phyloP scores from a whole-genome alignment of 2,888 invertebrate species.

The Caenorhabditis panamensis region DNA sequence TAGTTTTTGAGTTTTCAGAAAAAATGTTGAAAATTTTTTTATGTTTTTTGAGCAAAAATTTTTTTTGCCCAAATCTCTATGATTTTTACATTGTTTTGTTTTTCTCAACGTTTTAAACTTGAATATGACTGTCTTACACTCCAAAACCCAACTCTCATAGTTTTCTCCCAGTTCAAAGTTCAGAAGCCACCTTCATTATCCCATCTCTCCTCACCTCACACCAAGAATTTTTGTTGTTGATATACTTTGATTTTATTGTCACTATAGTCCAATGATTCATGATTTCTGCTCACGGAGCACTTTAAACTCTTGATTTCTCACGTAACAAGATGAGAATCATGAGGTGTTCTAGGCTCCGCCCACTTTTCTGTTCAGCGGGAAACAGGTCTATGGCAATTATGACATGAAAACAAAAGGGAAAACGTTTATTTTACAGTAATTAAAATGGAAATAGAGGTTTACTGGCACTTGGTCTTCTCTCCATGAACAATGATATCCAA shows the following conservation, averaged over 20 bases:
- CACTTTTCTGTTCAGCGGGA: not conserved
- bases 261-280: not conserved
- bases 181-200: not conserved
- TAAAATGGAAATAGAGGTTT: constrained; percentile 15
- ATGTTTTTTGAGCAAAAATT: too few species aligned
- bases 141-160: too few species aligned
- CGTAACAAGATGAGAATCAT: not conserved
- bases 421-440: not conserved
- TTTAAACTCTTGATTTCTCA: not conserved
- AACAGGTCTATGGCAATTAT: not conserved
- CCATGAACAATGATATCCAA: constrained; percentile 62
- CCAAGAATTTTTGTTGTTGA: not conserved
- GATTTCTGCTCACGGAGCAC: not conserved
- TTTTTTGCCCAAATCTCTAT: too few species aligned
- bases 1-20: too few species aligned
- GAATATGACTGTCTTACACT: too few species aligned
- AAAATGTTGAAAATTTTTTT: too few species aligned
- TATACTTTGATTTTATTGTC: not conserved
- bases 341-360: constrained; percentile 14
- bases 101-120: too few species aligned
- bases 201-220: not conserved
- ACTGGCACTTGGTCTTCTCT: constrained; percentile 64
- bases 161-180: not conserved
- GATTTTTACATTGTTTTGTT: too few species aligned
- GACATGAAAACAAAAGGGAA: not conserved